Evolutionary conservation across 2,888 invertebrate genomes (phyloP), one percentile per base, ranked within the genome.

Genomic region (Volucella bombylans): DNA sequence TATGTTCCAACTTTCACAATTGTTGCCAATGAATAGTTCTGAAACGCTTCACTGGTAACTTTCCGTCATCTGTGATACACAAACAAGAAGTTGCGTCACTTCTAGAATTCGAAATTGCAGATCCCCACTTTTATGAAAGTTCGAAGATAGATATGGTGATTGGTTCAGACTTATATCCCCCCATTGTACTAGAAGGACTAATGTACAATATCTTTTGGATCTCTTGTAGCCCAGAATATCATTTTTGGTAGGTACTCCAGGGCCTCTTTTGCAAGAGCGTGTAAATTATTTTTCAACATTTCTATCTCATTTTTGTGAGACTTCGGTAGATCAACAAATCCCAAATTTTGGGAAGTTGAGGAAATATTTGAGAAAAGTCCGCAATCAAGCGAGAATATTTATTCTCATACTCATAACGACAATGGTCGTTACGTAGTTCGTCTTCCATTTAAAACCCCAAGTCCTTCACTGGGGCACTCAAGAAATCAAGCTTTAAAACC

Each of bases 241-340:
- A n/a, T 57, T n/a, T 57, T 69, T 38, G 69, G 57, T 71, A 38
- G 47, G 45, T 71, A n/a, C 11, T 71, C 3, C 49, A 49, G 71
- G 57, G 8, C 43, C 49, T 31, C n/a, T 62, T 12, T 14, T 18
- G 1, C 12, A 18, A 11, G 9, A 61, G 12, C 14, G 1, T 4
- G 18, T 61, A 10, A 18, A 12, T 1, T 15, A 8, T 1, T 45
- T 62, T 39, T 41, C 38, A 4, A 41, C 57, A 14, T n/a, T 41
- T 8, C 10, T 57, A 10, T n/a, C n/a, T n/a, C n/a, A n/a, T n/a
- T n/a, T n/a, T n/a, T n/a, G n/a, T n/a, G n/a, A n/a, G n/a, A n/a
- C n/a, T n/a, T n/a, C n/a, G n/a, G n/a, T n/a, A n/a, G n/a, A n/a
- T n/a, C n/a, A n/a, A n/a, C n/a, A n/a, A n/a, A n/a, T n/a, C n/a